These are phyloP conservation scores for Sarcophaga variegata DNA, from an alignment of 2,888 invertebrate species.

Conservation along the genomic window DNA sequence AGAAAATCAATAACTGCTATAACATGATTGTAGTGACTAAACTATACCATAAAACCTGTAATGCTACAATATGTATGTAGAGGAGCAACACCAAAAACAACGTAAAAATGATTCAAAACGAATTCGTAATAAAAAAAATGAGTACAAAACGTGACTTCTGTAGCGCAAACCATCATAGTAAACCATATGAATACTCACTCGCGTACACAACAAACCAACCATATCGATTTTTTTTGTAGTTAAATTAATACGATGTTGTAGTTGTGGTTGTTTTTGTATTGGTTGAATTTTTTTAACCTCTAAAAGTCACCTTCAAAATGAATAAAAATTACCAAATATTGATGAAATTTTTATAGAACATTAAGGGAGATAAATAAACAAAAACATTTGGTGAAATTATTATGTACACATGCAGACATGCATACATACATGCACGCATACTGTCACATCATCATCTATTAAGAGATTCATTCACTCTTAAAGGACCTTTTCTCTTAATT, in stretches of 20 bases:
- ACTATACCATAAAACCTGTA: constrained; percentile 15
- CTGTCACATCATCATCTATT: not conserved
- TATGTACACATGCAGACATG: not conserved
- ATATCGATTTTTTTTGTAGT: constrained; percentile 46
- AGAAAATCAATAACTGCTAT: not conserved
- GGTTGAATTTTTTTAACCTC: constrained; percentile 14
- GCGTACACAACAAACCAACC: not conserved
- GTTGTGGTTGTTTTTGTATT: constrained; percentile 12
- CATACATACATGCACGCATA: not conserved
- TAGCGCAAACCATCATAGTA: constrained; percentile 38
- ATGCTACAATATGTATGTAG: not conserved
- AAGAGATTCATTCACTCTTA: not conserved
- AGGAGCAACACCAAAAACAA: not conserved
- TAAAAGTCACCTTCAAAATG: constrained; percentile 62
- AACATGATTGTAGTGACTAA: too few species aligned
- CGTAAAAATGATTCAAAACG: constrained; percentile 1
- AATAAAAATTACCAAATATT: constrained; percentile 33
- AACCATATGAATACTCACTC: constrained; percentile 7
- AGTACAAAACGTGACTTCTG: constrained; percentile 61
- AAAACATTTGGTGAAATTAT: too few species aligned
- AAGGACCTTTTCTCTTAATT: constrained; percentile 4
- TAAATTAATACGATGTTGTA: not conserved
- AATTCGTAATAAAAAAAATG: constrained; percentile 26
- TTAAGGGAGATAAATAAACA: too few species aligned
- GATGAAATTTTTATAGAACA: constrained; percentile 43